Conservation (phyloP, 2,113 vertebrate genomes). For the Carettochelys insculpta region DNA sequence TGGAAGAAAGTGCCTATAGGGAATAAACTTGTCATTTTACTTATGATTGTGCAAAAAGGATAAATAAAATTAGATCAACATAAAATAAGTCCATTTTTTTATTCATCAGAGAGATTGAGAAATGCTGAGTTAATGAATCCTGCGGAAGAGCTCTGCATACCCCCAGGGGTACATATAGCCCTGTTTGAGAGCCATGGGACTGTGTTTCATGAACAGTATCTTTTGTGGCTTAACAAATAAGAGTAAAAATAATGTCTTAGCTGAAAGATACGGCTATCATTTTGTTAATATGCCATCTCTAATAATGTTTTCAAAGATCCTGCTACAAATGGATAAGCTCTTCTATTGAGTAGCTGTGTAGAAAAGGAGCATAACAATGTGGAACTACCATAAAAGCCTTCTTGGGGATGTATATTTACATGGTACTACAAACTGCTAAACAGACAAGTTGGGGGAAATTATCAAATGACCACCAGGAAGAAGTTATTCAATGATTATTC, state of each 20-base stretch:
- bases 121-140: too few relatives aligned
- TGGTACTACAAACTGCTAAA: background rate
- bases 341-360: background rate
- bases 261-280: background rate
- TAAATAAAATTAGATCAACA: too few relatives aligned
- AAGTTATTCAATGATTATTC: background rate
- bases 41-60: too few relatives aligned
- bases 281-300: background rate
- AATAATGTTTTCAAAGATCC: background rate
- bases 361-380: background rate
- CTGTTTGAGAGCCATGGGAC: too few relatives aligned
- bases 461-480: too few relatives aligned
- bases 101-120: too few relatives aligned
- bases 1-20: too few relatives aligned
- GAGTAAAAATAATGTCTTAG: background rate
- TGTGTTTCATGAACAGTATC: background rate
- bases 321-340: background rate
- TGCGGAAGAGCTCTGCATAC: too few relatives aligned
- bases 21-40: too few relatives aligned
- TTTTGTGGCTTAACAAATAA: background rate
- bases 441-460: background rate
- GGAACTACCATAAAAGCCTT: background rate
- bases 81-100: too few relatives aligned
- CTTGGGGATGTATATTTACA: background rate
- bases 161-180: too few relatives aligned